A percentile compares a stretch with the other conserved stretches of the same genome.
These are phyloP conservation scores for Oscheius sp. DNA, from an alignment of 1,140 invertebrate genomes.

Conservation along the genomic window DNA sequence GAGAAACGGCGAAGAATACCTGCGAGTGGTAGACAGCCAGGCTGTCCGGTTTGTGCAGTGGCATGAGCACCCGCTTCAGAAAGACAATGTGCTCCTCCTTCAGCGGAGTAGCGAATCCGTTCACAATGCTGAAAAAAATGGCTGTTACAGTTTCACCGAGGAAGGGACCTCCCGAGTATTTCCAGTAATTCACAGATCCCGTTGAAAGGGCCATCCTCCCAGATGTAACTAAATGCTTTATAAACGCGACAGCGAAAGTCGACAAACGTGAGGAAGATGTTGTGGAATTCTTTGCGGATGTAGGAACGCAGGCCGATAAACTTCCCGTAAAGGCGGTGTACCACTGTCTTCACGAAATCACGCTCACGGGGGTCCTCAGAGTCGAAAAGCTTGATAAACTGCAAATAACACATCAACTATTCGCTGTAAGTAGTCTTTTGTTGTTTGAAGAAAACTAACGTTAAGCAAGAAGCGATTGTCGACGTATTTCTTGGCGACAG, in stretches of 20 bases:
- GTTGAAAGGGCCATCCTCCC: constrained; percentile 98
- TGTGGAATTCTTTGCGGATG: constrained; percentile 30
- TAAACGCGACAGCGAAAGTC: too few relatives aligned
- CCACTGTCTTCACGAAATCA: constrained; percentile 58
- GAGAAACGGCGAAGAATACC: too few relatives aligned
- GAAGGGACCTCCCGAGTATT: constrained; percentile 84
- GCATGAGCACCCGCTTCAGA: constrained; percentile 87
- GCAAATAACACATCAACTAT: constrained; percentile 57
- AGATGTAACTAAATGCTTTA: constrained; percentile 75
- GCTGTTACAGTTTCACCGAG: too few relatives aligned
- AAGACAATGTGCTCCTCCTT: constrained; percentile 92
- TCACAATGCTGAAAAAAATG: constrained; percentile 62
- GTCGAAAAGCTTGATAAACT: too few relatives aligned
- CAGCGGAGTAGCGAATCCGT: constrained; percentile 64
- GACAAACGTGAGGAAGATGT: neutral
- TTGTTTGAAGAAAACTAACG: constrained; percentile 51
- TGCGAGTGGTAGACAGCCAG: constrained; percentile 78
- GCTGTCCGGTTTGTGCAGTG: constrained; percentile 66
- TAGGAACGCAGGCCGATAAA: constrained; percentile 59
- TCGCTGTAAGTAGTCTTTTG: constrained; percentile 55
- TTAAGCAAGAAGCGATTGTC: constrained; percentile 48
- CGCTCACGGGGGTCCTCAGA: constrained; percentile 59
- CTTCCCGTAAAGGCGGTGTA: constrained; percentile 60
- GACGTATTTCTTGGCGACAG: constrained; percentile 55
- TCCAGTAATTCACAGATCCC: constrained; percentile 95